These are phyloP conservation scores for Tillus elongatus DNA, from an alignment of 2,888 invertebrate genomes.

Conservation along the genomic window DNA sequence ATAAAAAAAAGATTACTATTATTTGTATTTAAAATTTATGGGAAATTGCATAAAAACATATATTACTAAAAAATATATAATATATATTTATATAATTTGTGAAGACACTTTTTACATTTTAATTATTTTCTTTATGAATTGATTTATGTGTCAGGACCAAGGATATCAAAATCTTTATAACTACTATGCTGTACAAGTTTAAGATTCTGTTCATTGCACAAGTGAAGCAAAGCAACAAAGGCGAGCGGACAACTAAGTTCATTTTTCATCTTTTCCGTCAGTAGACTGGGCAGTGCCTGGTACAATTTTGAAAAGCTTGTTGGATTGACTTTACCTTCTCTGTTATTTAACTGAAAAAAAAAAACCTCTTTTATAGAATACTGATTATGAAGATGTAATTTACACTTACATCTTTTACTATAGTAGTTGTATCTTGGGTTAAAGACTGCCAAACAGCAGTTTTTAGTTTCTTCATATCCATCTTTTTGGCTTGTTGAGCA, in stretches of 20 bases:
- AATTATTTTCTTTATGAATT: no score
- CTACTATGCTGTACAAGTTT: constrained; percentile 46
- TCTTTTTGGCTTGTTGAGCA: constrained; percentile 73
- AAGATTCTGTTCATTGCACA: constrained; percentile 72
- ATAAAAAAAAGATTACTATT: no score
- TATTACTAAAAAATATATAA: no score
- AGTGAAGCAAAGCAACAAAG: constrained; percentile 70
- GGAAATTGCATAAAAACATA: no score
- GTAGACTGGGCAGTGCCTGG: constrained; percentile 46
- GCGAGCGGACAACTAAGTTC: constrained; percentile 71
- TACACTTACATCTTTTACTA: constrained; percentile 17
- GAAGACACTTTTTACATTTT: no score
- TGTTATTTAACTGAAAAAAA: constrained; percentile 14
- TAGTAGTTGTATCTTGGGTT: background rate
- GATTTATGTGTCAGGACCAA: no score
- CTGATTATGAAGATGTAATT: background rate
- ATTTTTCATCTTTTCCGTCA: constrained; percentile 55
- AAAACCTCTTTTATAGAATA: no score
- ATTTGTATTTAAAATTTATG: no score
- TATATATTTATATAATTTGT: no score
- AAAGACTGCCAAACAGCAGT: constrained; percentile 59
- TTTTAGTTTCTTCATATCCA: constrained; percentile 79
- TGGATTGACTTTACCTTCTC: constrained; percentile 25
- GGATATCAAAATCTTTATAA: constrained; percentile 50
- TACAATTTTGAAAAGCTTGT: constrained; percentile 50